Evolutionary conservation across 2,113 vertebrate genomes (phyloP).

Genomic region (Lophius piscatorius): DNA sequence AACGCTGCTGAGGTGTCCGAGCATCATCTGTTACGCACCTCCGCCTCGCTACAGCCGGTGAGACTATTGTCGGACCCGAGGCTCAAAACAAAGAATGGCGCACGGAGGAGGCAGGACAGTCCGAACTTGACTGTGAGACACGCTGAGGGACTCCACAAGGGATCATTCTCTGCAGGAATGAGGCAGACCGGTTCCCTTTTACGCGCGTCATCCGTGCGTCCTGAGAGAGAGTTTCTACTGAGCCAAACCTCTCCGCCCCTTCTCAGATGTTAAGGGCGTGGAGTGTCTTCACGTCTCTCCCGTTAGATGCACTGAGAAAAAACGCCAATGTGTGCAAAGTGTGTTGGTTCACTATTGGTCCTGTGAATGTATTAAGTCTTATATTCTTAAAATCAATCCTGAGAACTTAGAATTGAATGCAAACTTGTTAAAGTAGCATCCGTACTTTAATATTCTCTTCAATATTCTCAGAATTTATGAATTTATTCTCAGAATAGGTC

Average conservation of each 20-base stretch:
- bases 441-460: too few relatives aligned
- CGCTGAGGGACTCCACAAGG: not conserved
- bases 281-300: conserved; percentile 16
- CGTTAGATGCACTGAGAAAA: conserved; percentile 8
- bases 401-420: too few relatives aligned
- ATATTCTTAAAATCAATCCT: too few relatives aligned
- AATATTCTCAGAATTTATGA: too few relatives aligned
- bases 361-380: too few relatives aligned
- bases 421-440: too few relatives aligned
- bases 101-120: not conserved
- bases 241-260: conserved; percentile 18
- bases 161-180: not conserved
- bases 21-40: conserved; percentile 35
- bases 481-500: too few relatives aligned
- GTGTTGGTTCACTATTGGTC: too few relatives aligned
- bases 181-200: conserved; percentile 9
- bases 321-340: too few relatives aligned
- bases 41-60: not conserved
- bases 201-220: conserved; percentile 32
- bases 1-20: conserved; percentile 14
- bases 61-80: too few relatives aligned
- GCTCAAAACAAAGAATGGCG: not conserved
- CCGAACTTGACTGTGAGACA: not conserved
- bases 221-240: conserved; percentile 42
- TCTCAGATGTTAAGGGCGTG: conserved; percentile 49